Evolutionary conservation across 2,888 invertebrate species (phyloP).

Genomic region (Aelia acuminata): DNA sequence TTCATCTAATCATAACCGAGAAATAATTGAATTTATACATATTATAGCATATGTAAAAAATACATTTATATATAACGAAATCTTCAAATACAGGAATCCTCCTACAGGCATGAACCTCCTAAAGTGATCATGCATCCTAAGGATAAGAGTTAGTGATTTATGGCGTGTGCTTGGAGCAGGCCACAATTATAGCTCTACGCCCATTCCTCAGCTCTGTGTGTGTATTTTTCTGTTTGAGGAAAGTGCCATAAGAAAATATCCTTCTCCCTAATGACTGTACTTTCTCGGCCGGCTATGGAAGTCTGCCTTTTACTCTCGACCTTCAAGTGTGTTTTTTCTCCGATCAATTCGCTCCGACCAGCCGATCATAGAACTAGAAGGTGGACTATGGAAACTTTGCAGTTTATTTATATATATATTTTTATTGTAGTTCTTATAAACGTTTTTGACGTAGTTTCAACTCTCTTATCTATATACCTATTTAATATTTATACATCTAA

Average conservation of each 20-base stretch:
- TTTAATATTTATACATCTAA: no score
- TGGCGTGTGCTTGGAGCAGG: neutral
- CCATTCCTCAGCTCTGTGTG: neutral
- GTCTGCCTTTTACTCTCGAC: neutral
- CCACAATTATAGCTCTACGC: neutral
- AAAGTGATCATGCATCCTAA: neutral
- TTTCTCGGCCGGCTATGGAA: conserved; percentile 9
- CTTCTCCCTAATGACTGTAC: neutral
- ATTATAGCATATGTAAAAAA: no score
- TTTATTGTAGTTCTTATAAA: no score
- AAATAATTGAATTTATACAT: no score
- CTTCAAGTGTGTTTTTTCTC: neutral
- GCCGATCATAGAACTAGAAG: neutral
- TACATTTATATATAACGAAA: no score
- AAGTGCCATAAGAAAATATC: conserved; percentile 33
- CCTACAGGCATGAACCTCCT: neutral
- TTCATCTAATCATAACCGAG: no score
- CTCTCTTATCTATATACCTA: no score
- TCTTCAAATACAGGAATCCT: no score
- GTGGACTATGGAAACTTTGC: neutral
- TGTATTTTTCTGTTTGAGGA: conserved; percentile 24
- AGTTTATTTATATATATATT: neutral
- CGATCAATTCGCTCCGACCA: neutral
- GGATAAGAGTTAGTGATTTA: neutral
- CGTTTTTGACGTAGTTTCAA: no score